These are phyloP conservation scores for Leptinotarsa tumamoca DNA, from an alignment of 2,888 invertebrate genomes.

Conservation along the genomic window DNA sequence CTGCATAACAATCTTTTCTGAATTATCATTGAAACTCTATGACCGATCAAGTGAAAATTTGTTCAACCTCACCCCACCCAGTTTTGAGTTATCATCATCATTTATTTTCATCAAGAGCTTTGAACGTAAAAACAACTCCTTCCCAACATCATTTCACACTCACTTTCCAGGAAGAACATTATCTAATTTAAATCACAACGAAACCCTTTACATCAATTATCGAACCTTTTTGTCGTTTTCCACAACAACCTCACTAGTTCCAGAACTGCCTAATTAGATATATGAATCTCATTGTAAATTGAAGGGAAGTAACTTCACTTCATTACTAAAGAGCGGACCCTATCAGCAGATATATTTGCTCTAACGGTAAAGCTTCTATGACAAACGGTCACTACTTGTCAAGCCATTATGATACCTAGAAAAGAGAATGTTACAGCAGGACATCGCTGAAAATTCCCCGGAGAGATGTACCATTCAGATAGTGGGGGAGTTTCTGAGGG, in stretches of 20 bases:
- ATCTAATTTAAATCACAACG: neutral
- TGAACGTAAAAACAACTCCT: neutral
- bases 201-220: neutral
- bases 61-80: no score
- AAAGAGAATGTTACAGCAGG: neutral
- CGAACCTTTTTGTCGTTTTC: neutral
- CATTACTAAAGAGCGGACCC: constrained; percentile 7
- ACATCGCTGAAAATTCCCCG: neutral
- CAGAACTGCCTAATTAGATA: neutral
- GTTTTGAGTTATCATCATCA: no score
- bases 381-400: neutral
- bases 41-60: no score
- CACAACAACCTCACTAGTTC: neutral
- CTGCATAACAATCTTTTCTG: no score
- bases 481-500: neutral
- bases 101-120: no score
- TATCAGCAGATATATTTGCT: neutral
- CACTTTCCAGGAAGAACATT: neutral
- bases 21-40: no score
- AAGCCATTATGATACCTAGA: neutral
- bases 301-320: constrained; percentile 10
- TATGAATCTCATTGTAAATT: constrained; percentile 6
- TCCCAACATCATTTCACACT: neutral
- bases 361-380: neutral
- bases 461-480: neutral